Base-by-base conservation (phyloP, 2,888 invertebrate species). In the Perdita meconis region DNA sequence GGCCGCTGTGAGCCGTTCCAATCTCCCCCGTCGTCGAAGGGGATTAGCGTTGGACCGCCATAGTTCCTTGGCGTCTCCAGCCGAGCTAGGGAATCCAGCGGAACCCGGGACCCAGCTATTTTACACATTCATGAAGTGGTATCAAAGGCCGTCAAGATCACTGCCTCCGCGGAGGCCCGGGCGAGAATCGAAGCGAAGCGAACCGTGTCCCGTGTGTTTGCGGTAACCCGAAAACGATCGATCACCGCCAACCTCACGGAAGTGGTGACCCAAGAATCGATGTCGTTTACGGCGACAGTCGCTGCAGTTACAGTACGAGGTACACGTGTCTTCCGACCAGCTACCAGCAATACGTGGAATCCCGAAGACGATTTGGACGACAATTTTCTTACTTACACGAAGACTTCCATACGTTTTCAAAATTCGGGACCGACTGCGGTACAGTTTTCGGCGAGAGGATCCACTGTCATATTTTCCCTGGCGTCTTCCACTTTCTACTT, bases 161-260 rank as follows among this genome's bases (percentile, higher is more conserved):
- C 81, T 84, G 78, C 86, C 82, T 71, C 80, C 68, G 64, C 80
- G 80, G 83, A 68, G 84, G 83, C 81, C 83, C 66, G 72, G 57
- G 77, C 87, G 84, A n/a, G n/a, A n/a, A n/a, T n/a, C n/a, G 90
- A 90, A 86, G 86, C 78, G 82, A 86, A 86, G 82, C 86, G 81
- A 85, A 87, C 78, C 87, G 81, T 89, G 88, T 89, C 87, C 86
- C 88, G 86, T 89, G 88, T 90, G 91, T 90, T 91, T 90, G 89
- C 90, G 89, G 90, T 89, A 89, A 89, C 88, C 88, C 89, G 87
- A 86, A 89, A 91, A 91, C 90, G 91, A 92, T 92, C 90, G 89
- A 91, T 91, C 90, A 90, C 85, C 83, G 66, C 80, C 75, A 60
- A 74, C 78, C 82, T 79, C 80, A 77, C 79, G 80, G 47, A 84